Percentiles rank a stretch among this genome's conserved stretches.
Conservation (phyloP, 2,888 invertebrate species). For the Pelosia muscerda region DNA sequence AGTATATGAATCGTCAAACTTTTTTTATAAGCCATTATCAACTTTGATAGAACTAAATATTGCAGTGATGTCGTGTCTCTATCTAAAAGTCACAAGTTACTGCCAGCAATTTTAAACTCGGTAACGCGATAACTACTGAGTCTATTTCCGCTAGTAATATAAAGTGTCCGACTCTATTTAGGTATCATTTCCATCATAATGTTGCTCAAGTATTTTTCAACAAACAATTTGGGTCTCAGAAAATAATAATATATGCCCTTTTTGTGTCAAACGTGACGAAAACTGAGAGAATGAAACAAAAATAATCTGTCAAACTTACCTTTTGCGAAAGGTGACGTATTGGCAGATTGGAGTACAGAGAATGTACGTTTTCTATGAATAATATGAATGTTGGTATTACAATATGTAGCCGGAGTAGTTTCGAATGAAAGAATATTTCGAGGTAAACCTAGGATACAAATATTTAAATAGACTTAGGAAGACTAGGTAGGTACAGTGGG, state of each 20-base stretch:
- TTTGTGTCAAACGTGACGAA: conserved; percentile 12
- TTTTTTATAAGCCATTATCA: too few species aligned
- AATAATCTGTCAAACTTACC: conserved; percentile 34
- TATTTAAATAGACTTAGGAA: too few species aligned
- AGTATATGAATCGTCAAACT: too few species aligned
- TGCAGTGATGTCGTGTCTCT: too few species aligned
- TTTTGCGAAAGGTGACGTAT: not conserved
- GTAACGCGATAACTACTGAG: too few species aligned
- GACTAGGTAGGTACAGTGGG: too few species aligned
- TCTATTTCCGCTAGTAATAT: too few species aligned
- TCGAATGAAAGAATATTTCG: not conserved
- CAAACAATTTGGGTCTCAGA: not conserved
- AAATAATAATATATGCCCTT: conserved; percentile 1
- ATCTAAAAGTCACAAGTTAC: too few species aligned
- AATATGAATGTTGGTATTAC: conserved; percentile 3
- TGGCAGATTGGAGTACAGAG: not conserved
- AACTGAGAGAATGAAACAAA: conserved; percentile 27
- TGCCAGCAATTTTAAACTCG: too few species aligned
- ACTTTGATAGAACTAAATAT: too few species aligned
- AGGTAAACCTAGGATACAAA: not conserved
- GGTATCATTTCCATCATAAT: too few species aligned
- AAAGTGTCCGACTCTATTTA: too few species aligned
- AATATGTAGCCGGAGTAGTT: not conserved
- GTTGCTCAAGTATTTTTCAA: not conserved
- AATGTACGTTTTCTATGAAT: conserved; percentile 17